Evolutionary conservation across 2,113 vertebrate genomes (phyloP).

Genomic region (Trachemys scripta): DNA sequence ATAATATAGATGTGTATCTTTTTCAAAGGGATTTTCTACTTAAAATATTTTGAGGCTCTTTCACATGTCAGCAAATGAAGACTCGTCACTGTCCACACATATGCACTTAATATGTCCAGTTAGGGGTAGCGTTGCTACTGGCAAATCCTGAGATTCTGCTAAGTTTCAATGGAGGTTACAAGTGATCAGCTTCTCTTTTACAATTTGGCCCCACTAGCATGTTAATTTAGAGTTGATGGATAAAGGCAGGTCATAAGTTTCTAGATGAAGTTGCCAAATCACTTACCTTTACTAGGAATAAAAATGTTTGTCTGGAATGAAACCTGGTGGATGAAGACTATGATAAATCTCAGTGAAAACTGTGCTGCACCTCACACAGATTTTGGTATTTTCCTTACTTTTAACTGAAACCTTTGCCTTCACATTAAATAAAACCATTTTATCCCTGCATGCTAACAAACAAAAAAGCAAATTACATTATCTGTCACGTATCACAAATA

Average conservation of each 20-base stretch:
- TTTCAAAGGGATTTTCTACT: neutral
- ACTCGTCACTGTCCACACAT: neutral
- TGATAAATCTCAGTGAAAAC: constrained; percentile 50
- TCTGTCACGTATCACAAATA: constrained; percentile 40
- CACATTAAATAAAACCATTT: neutral
- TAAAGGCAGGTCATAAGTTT: constrained; percentile 42
- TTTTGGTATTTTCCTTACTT: constrained; percentile 42
- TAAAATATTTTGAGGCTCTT: neutral
- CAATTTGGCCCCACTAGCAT: neutral
- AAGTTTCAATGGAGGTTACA: neutral
- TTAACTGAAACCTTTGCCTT: constrained; percentile 27
- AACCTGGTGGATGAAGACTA: constrained; percentile 63
- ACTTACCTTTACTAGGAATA: constrained; percentile 57
- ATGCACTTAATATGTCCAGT: neutral
- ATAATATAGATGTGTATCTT: neutral
- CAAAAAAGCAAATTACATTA: constrained; percentile 55
- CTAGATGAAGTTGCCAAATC: constrained; percentile 63
- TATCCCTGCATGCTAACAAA: constrained; percentile 34
- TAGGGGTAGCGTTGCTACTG: neutral
- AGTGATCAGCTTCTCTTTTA: constrained; percentile 2
- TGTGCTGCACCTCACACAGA: constrained; percentile 19
- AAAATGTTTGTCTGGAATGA: constrained; percentile 74
- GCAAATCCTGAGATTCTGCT: neutral
- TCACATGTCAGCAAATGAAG: neutral
- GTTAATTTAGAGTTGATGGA: constrained; percentile 44